Evolutionary conservation across 2,797 vertebrate genomes (phyloP).

Genomic region (Alauda arvensis): DNA sequence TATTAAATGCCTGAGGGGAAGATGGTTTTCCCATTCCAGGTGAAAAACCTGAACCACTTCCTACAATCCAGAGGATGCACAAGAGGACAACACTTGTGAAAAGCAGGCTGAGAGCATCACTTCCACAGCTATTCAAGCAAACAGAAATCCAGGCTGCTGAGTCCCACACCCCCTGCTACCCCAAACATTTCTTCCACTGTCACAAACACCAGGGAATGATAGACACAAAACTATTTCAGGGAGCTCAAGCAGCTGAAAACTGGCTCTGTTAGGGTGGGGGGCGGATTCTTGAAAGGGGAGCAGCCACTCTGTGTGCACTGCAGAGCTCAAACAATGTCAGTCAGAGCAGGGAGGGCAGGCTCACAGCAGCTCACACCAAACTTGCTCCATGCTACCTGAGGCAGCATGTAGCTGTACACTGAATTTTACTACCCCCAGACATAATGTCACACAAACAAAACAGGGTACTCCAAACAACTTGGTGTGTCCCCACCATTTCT

Average conservation of each 20-base stretch:
- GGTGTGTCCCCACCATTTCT: not conserved
- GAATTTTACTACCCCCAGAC: not conserved
- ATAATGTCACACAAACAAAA: not conserved
- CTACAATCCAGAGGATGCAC: not conserved
- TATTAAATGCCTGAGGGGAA: not conserved
- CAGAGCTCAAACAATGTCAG: not conserved
- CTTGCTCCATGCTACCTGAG: not conserved
- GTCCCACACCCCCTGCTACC: not conserved
- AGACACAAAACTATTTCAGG: not conserved
- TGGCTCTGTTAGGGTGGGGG: not conserved
- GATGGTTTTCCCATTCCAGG: not conserved
- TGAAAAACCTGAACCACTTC: not conserved
- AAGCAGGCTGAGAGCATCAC: not conserved
- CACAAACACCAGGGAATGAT: not conserved
- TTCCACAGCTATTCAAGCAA: not conserved
- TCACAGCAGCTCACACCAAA: not conserved
- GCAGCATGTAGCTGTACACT: rapidly evolving
- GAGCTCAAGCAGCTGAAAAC: not conserved
- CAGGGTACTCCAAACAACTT: not conserved
- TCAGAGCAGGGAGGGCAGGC: not conserved
- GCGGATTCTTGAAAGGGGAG: not conserved
- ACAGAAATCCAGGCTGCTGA: not conserved
- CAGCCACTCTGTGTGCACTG: rapidly evolving
- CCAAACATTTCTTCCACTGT: not conserved
- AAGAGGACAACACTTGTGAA: not conserved